Evolutionary conservation across 2,888 invertebrate genomes (phyloP).

Genomic region (Cephus runcator): DNA sequence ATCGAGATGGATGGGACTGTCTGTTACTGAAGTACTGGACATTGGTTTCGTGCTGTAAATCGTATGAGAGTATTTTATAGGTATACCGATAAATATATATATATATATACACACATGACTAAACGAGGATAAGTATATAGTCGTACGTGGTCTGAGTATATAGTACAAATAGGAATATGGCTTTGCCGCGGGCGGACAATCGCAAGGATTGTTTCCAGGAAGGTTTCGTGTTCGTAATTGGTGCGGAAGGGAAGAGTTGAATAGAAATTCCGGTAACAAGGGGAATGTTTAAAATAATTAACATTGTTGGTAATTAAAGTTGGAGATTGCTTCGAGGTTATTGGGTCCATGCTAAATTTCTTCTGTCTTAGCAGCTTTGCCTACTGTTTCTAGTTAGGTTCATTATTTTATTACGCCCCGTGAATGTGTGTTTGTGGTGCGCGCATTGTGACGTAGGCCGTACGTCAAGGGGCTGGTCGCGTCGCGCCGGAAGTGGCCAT

Average conservation of each 20-base stretch:
- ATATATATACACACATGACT: neutral
- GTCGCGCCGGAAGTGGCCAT: slow-evolving; percentile 51
- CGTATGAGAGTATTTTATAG: neutral
- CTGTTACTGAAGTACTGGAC: neutral
- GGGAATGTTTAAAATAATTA: slow-evolving; percentile 33
- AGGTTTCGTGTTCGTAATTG: slow-evolving; percentile 43
- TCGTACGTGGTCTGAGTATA: neutral
- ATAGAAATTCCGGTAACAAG: slow-evolving; percentile 22
- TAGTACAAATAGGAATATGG: neutral
- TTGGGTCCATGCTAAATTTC: neutral
- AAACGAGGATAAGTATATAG: neutral
- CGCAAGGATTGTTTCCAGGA: slow-evolving; percentile 42
- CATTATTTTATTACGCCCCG: slow-evolving; percentile 9
- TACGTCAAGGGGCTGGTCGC: slow-evolving; percentile 21
- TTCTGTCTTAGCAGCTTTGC: neutral
- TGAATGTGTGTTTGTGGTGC: slow-evolving; percentile 20
- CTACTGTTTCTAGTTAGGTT: neutral
- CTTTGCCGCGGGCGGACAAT: slow-evolving; percentile 28
- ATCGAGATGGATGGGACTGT: neutral
- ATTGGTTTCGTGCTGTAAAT: neutral
- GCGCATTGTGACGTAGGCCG: neutral
- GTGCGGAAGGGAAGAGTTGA: slow-evolving; percentile 11
- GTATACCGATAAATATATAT: neutral
- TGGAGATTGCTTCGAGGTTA: neutral
- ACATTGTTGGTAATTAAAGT: slow-evolving; percentile 5